Conservation (phyloP, 2,797 vertebrate genomes). For the Tadarida brasiliensis region DNA sequence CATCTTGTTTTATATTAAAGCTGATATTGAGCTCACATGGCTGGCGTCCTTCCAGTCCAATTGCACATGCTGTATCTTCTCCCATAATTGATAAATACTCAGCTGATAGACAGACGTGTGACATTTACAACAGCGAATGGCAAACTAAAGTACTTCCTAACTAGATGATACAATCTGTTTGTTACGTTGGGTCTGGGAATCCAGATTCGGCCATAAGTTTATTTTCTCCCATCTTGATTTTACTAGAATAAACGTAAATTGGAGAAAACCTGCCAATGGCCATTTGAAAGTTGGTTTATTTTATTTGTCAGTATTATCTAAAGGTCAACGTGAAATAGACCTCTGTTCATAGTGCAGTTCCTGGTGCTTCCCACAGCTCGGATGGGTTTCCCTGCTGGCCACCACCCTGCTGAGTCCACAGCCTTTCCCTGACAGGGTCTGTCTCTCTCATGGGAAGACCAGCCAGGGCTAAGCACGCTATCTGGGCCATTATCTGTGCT, state of each 20-base stretch:
- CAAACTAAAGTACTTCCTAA: background rate
- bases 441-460: background rate
- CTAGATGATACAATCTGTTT: background rate
- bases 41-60: too few species aligned
- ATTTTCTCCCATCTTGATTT: background rate
- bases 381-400: background rate
- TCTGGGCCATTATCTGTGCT: background rate
- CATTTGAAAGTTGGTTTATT: background rate
- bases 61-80: background rate
- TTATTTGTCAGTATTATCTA: background rate
- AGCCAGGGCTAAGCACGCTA: background rate
- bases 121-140: rapidly evolving
- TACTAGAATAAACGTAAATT: background rate
- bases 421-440: background rate
- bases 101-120: rapidly evolving
- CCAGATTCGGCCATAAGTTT: background rate
- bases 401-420: rapidly evolving
- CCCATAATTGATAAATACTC: background rate
- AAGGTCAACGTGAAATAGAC: background rate
- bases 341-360: too few species aligned
- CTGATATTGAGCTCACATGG: too few species aligned
- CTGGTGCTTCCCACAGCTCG: rapidly evolving
- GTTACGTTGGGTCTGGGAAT: background rate
- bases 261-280: background rate
- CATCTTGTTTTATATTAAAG: background rate